A percentile compares a stretch with the other conserved stretches of the same genome.
These are phyloP conservation scores for Sesamia inferens DNA, from an alignment of 2,888 invertebrate species.

Conservation along the genomic window DNA sequence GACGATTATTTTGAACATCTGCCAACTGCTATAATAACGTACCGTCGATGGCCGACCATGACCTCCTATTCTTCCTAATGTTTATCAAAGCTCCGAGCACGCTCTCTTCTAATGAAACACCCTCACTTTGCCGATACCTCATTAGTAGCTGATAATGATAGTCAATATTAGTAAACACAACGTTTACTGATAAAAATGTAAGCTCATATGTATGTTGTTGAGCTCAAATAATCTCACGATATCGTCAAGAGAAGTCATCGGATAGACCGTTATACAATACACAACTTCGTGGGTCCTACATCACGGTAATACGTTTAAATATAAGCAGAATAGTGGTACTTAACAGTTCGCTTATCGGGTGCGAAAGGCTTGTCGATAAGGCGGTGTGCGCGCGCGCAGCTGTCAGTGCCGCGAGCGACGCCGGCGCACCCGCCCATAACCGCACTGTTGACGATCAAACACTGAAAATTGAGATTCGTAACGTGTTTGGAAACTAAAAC, in stretches of 20 bases:
- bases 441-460: slow-evolving; percentile 44
- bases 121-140: slow-evolving; percentile 27
- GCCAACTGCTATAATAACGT: slow-evolving; percentile 70
- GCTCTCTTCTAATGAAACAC: slow-evolving; percentile 16
- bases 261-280: slow-evolving; percentile 14
- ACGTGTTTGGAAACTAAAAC: slow-evolving; percentile 74
- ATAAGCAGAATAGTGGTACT: slow-evolving; percentile 58
- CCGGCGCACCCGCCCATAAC: slow-evolving; percentile 74
- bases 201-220: slow-evolving; percentile 13
- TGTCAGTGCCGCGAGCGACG: slow-evolving; percentile 81
- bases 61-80: slow-evolving; percentile 70
- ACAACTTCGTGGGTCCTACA: slow-evolving; percentile 13
- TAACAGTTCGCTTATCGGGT: slow-evolving; percentile 82
- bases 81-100: slow-evolving; percentile 30
- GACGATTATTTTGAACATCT: slow-evolving; percentile 71
- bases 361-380: slow-evolving; percentile 84
- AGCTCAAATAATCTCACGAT: slow-evolving; percentile 16
- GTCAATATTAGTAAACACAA: slow-evolving; percentile 39
- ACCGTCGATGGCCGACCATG: slow-evolving; percentile 73
- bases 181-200: slow-evolving; percentile 47
- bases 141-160: slow-evolving; percentile 45
- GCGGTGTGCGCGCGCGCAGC: slow-evolving; percentile 74
- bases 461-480: slow-evolving; percentile 63
- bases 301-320: slow-evolving; percentile 46
- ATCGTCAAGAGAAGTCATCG: slow-evolving; percentile 1